A percentile compares a stretch with the other conserved stretches of the same genome.
Evolutionary conservation across 2,888 invertebrate genomes (phyloP).

Genomic region (Ernsta delagoae): DNA sequence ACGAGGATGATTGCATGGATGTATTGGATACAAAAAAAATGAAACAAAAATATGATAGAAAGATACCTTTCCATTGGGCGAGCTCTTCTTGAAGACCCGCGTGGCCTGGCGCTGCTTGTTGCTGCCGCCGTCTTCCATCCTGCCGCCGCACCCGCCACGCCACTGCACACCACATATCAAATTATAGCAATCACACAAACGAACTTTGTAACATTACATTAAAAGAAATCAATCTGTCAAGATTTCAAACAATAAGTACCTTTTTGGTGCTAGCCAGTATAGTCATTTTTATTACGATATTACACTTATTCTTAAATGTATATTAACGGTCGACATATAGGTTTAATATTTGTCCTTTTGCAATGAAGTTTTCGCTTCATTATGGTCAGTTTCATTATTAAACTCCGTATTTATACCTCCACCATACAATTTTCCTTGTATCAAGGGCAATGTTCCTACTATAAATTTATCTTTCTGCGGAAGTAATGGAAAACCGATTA

Average conservation of each 20-base stretch:
- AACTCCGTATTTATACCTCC: constrained; percentile 13
- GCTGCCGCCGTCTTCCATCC: constrained; percentile 90
- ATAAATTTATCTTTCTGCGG: constrained; percentile 15
- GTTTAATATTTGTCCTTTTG: not conserved
- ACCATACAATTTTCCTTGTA: constrained; percentile 20
- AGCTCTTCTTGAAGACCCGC: constrained; percentile 98
- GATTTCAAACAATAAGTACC: constrained; percentile 2
- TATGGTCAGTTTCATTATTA: not conserved
- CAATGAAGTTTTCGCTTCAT: not conserved
- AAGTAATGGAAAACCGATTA: constrained; percentile 8
- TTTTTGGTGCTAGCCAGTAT: constrained; percentile 6
- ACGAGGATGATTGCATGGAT: too few relatives aligned
- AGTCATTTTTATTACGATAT: constrained; percentile 17
- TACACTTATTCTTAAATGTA: not conserved
- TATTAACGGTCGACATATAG: not conserved
- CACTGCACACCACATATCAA: constrained; percentile 55
- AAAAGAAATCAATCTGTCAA: not conserved
- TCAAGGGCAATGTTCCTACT: constrained; percentile 7
- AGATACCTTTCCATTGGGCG: constrained; percentile 97
- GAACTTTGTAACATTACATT: not conserved
- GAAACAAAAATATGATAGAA: too few relatives aligned
- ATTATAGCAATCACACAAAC: constrained; percentile 1
- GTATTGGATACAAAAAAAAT: too few relatives aligned
- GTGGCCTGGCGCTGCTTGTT: constrained; percentile 89
- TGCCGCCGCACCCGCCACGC: constrained; percentile 83